Base-by-base conservation (phyloP, 2,797 vertebrate genomes). In the Merluccius polli region DNA sequence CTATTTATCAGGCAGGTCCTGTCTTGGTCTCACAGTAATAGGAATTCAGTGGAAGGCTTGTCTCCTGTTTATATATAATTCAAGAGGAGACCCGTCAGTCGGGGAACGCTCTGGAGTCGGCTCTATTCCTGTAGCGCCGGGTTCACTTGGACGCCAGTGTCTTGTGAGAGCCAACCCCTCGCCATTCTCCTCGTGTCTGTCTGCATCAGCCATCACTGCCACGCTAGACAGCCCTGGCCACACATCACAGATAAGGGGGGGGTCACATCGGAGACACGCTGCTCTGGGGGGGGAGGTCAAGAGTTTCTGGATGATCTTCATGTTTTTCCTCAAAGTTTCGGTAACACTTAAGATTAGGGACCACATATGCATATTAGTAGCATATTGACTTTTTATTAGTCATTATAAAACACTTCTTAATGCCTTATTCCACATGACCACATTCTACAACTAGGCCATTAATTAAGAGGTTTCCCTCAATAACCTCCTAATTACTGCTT, bases 181-280 rank as follows among this genome's bases (percentile, higher is more conserved):
- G 24, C 65, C 52, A 24, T 9, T 27, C 11, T 68, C 0, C 10
- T 70, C 79, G 69, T 78, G 78, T 84, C 83, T 73, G 32, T 73
- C 76, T 73, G 76, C 82, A 86, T 89, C 83, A 72, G 74, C 52
- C 52, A 59, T 89, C 89, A 85, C 78, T 79, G 85, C 79, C 83
- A 84, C 65, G 71, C 71, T 75, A 72, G 79, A 84, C 52, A 76
- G 77, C 74, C 73, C 72, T 8, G 4, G 24, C 73, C 71, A 36
- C 16, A 77, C 80, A 74, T 77, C 73, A 79, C 73, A 87, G 77
- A 88, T 71, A 83, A 81, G 81, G 81, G n/a, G n/a, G n/a, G n/a
- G 82, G 81, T 83, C 79, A 78, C 82, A 76, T 78, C 79, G 33
- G 70, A 86, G 80, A 77, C 1, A 5, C 27, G 72, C 73, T 70